phyloP scores from a whole-genome alignment of 2,797 vertebrate genomes.

The Gymnopithys bicolor region DNA sequence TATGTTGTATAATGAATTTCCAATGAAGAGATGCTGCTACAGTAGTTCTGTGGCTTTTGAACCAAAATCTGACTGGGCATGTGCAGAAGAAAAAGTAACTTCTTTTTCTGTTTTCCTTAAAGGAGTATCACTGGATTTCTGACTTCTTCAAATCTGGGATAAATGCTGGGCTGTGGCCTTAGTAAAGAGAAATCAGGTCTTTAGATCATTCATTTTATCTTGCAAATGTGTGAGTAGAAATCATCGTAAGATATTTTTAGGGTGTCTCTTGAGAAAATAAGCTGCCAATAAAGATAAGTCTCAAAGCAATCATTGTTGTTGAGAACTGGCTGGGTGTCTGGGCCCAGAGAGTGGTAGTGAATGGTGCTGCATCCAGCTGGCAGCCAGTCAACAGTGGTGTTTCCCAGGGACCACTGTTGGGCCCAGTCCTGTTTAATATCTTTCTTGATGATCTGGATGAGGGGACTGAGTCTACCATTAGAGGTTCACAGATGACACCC shows the following conservation, averaged over 20 bases:
- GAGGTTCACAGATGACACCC: background rate
- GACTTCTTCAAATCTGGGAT: background rate
- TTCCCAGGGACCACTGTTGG: background rate
- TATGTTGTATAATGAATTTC: background rate
- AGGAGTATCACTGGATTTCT: background rate
- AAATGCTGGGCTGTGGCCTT: background rate
- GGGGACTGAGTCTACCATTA: background rate
- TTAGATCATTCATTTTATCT: background rate
- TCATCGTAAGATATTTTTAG: background rate
- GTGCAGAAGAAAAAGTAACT: background rate
- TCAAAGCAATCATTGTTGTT: background rate
- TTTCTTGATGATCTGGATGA: background rate
- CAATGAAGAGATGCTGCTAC: background rate
- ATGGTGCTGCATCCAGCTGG: background rate
- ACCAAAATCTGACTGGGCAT: background rate
- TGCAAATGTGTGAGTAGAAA: background rate
- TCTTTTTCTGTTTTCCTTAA: background rate
- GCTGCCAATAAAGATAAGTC: background rate
- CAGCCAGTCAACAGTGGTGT: rapidly evolving
- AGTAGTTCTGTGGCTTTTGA: background rate
- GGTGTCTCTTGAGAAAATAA: background rate
- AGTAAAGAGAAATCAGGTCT: background rate
- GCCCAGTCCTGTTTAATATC: background rate
- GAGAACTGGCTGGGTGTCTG: rapidly evolving
- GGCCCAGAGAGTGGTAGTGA: background rate